These are phyloP conservation scores for Hucho hucho DNA, from an alignment of 2,113 vertebrate species.

Conservation along the genomic window DNA sequence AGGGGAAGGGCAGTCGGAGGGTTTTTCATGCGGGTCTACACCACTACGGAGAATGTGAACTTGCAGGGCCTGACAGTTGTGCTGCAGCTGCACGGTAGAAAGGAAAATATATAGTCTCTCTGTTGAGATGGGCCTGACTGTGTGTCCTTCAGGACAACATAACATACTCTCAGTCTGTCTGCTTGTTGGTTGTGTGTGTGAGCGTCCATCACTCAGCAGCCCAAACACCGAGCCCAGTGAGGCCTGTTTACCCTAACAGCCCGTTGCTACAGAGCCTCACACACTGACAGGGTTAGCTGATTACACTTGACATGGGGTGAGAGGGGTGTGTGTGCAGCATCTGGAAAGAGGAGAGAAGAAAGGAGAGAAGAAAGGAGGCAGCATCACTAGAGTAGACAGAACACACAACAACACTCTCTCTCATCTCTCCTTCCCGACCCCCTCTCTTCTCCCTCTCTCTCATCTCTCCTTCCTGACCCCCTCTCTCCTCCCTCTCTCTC, in stretches of 20 bases:
- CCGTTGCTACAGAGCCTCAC: slow-evolving; percentile 21
- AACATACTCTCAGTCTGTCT: neutral
- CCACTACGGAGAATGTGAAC: neutral
- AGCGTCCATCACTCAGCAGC: slow-evolving; percentile 49
- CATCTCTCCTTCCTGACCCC: neutral
- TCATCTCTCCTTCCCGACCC: too few relatives aligned
- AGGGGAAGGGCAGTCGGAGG: slow-evolving; percentile 33
- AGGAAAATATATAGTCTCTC: neutral
- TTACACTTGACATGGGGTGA: slow-evolving; percentile 26
- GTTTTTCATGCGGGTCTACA: slow-evolving; percentile 10
- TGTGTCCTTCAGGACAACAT: slow-evolving; percentile 2
- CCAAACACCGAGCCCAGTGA: slow-evolving; percentile 34
- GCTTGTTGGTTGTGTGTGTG: slow-evolving; percentile 13
- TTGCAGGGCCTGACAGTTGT: neutral
- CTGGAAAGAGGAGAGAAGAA: neutral
- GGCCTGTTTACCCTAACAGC: slow-evolving; percentile 44
- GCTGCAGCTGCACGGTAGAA: neutral
- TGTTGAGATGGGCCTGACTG: neutral
- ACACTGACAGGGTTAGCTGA: slow-evolving; percentile 35
- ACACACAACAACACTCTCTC: neutral
- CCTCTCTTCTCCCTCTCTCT: neutral
- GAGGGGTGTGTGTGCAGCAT: slow-evolving; percentile 12
- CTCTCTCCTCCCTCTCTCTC: neutral
- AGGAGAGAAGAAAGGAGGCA: neutral
- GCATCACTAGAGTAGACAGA: neutral